A percentile compares a stretch with the other conserved stretches of the same genome.
phyloP scores from a whole-genome alignment of 1,140 invertebrate genomes.

The Lepidurus apus region DNA sequence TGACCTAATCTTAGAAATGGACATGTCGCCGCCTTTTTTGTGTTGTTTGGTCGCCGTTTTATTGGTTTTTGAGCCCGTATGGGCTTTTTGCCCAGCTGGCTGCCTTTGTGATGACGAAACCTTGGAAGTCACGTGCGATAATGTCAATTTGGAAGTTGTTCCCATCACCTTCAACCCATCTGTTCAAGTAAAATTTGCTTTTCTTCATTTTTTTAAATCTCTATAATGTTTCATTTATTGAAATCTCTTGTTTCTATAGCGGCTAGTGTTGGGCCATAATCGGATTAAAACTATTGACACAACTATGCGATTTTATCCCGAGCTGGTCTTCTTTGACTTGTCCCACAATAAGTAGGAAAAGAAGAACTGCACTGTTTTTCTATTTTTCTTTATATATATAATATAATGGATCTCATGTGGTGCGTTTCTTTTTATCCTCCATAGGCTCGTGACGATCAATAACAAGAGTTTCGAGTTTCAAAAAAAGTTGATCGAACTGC shows the following conservation, averaged over 20 bases:
- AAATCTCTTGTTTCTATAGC: constrained; percentile 35
- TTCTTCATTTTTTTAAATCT: background rate
- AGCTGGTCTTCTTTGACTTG: constrained; percentile 73
- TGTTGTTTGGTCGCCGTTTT: constrained; percentile 37
- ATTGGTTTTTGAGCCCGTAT: constrained; percentile 38
- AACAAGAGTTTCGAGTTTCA: constrained; percentile 69
- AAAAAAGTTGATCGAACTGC: constrained; percentile 70
- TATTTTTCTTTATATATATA: constrained; percentile 38
- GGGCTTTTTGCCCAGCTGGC: constrained; percentile 62
- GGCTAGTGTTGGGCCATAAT: constrained; percentile 74
- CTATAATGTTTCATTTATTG: constrained; percentile 35
- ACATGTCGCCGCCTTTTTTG: constrained; percentile 29
- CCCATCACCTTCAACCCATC: constrained; percentile 86
- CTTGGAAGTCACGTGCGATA: constrained; percentile 76
- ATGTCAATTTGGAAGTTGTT: constrained; percentile 76
- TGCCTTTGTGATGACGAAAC: constrained; percentile 83
- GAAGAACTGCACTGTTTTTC: background rate
- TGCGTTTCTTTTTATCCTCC: constrained; percentile 37
- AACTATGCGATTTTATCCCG: constrained; percentile 78
- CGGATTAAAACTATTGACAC: constrained; percentile 76
- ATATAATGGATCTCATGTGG: constrained; percentile 52
- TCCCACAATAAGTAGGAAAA: constrained; percentile 57
- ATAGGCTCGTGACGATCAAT: constrained; percentile 55
- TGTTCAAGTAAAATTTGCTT: constrained; percentile 54
- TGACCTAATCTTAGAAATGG: constrained; percentile 11